Conservation (phyloP, 2,888 invertebrate species). For the Aquatica leii region DNA sequence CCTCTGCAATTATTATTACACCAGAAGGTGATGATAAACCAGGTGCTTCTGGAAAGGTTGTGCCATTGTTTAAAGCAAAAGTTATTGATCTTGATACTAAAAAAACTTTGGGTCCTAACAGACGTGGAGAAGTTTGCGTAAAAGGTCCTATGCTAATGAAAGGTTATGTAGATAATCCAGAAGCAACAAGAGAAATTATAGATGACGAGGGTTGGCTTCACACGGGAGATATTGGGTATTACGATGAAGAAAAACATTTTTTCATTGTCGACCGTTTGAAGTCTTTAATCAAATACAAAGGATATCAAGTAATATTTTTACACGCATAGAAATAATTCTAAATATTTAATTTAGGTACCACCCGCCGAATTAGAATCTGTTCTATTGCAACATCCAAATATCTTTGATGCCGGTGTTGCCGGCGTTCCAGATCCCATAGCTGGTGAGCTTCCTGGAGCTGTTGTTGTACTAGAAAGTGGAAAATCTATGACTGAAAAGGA, state of each 20-base stretch:
- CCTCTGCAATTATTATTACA: slow-evolving; percentile 61
- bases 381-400: slow-evolving; percentile 72
- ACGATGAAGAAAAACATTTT: slow-evolving; percentile 76
- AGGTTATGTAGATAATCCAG: slow-evolving; percentile 76
- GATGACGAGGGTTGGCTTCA: slow-evolving; percentile 78
- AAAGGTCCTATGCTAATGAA: slow-evolving; percentile 69
- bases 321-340: not conserved
- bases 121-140: slow-evolving; percentile 82
- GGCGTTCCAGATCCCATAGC: slow-evolving; percentile 76
- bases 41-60: slow-evolving; percentile 70
- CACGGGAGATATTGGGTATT: slow-evolving; percentile 83
- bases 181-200: slow-evolving; percentile 70
- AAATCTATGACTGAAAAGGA: slow-evolving; percentile 61
- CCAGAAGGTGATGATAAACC: slow-evolving; percentile 60
- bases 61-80: slow-evolving; percentile 68
- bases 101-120: slow-evolving; percentile 61
- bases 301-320: slow-evolving; percentile 69
- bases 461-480: slow-evolving; percentile 71
- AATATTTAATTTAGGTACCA: slow-evolving; percentile 67
- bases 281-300: slow-evolving; percentile 89
- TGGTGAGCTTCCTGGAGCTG: slow-evolving; percentile 81
- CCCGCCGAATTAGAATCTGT: slow-evolving; percentile 90
- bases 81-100: slow-evolving; percentile 69
- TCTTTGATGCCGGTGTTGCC: slow-evolving; percentile 83
- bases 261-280: slow-evolving; percentile 84